phyloP scores from a whole-genome alignment of 2,113 vertebrate species.

The Apodemus sylvaticus region DNA sequence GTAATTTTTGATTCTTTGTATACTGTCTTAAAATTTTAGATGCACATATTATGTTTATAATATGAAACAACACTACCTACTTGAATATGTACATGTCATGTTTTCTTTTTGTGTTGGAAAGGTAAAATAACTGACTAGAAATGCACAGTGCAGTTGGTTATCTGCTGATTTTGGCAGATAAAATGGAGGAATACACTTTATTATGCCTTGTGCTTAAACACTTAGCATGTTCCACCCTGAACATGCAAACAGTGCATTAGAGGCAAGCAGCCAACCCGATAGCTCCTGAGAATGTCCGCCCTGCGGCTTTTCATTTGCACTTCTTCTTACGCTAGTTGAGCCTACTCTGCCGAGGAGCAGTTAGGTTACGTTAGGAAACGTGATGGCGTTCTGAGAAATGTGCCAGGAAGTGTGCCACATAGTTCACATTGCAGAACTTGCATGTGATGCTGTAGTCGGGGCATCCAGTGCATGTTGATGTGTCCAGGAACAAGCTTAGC shows the following conservation, averaged over 20 bases:
- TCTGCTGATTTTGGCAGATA: background rate
- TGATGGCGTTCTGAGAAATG: constrained; percentile 24
- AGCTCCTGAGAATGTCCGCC: background rate
- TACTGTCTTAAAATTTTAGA: background rate
- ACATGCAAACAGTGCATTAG: background rate
- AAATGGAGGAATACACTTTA: background rate
- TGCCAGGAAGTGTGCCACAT: background rate
- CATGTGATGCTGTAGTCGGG: background rate
- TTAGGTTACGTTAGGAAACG: background rate
- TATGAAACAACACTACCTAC: background rate
- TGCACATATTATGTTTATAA: background rate
- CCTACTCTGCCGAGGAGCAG: background rate
- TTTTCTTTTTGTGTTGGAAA: background rate
- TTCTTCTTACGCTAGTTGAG: background rate
- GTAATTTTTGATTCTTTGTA: background rate
- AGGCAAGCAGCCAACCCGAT: background rate
- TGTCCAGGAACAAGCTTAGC: background rate
- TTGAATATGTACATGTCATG: no score
- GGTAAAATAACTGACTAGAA: background rate
- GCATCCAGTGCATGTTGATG: background rate
- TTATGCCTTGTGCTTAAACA: background rate
- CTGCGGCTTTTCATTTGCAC: background rate
- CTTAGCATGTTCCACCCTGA: background rate
- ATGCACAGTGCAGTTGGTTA: background rate
- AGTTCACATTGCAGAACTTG: background rate